Evolutionary conservation across 2,797 vertebrate species (phyloP).

Genomic region (Gadopsis marmoratus): DNA sequence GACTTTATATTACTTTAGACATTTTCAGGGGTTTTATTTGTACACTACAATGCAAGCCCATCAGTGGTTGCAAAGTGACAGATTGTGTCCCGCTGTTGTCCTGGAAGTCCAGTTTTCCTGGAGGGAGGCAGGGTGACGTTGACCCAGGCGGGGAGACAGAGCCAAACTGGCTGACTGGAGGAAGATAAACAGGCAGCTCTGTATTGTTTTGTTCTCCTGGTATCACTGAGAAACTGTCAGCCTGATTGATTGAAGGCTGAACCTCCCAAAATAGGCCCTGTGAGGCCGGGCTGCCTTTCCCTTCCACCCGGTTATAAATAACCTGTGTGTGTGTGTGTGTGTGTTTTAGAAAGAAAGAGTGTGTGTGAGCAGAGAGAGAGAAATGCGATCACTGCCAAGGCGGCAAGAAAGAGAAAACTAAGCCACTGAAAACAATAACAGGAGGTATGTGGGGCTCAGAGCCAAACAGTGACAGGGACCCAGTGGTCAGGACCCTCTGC

Average conservation of each 20-base stretch:
- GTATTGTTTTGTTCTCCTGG: conserved; percentile 86
- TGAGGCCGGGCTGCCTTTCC: conserved; percentile 69
- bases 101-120: conserved; percentile 62
- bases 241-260: conserved; percentile 77
- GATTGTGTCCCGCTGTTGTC: conserved; percentile 33
- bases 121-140: conserved; percentile 60
- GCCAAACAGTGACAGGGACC: conserved; percentile 70
- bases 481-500: conserved; percentile 48
- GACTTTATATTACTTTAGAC: neutral
- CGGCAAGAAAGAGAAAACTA: conserved; percentile 60
- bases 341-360: conserved; percentile 40
- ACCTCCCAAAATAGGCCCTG: conserved; percentile 80
- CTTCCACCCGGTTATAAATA: conserved; percentile 80
- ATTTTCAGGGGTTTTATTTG: neutral
- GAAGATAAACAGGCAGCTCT: conserved; percentile 76
- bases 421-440: conserved; percentile 81
- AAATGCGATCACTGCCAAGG: conserved; percentile 58
- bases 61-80: conserved; percentile 15
- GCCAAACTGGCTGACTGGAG: conserved; percentile 54
- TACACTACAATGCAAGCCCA: neutral
- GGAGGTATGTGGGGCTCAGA: conserved; percentile 71
- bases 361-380: conserved; percentile 49
- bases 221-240: conserved; percentile 80
- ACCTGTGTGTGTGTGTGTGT: conserved; percentile 36
- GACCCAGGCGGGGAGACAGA: conserved; percentile 65